Evolutionary conservation across 2,113 vertebrate species (phyloP), one percentile per base, ranked within the genome.

Genomic region (Elanoides forficatus): DNA sequence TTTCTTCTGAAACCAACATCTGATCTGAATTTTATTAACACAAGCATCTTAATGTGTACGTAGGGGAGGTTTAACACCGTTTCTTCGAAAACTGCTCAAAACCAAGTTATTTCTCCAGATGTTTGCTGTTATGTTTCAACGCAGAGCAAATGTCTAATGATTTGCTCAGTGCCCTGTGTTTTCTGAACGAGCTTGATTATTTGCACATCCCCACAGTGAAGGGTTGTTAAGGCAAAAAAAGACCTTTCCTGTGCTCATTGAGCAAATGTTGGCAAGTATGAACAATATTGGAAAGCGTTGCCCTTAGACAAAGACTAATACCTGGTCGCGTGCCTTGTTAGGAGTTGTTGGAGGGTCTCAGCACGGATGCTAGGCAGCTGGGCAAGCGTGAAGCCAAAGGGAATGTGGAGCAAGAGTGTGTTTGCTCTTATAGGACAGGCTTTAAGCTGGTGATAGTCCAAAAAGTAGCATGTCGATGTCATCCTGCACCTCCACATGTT

Each of bases 31-130:
- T 83, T 73, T 50, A 62, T 92, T 66, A 78, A 36, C 0, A 0
- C 7, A 13, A 30, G 52, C 27, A 0, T 25, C 60, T 84, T 21
- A 53, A 38, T 6, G 1, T 23, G 42, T 38, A n/a, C 14, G 4
- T 0, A 0, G 1, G 5, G 23, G 17, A 6, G 2, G 23, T 45
- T 74, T 87, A 32, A 20, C 4, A 9, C 7, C 3, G 9, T 23
- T 27, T 43, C 34, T 26, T 56, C 8, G 1, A 40, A 66, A 68
- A 78, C 34, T 6, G 38, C 63, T 52, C 16, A 1, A 22, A 56
- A 58, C 4, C 0, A 21, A 50, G 26, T 60, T 48, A 2, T 38
- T 88, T 84, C 45, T 93, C 59, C 72, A 15, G 70, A 15, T 59
- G 50, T 65, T 79, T 78, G 38, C 53, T 27, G 60, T 34, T 48